Evolutionary conservation across 1,140 invertebrate species (phyloP), one percentile per base, ranked within the genome.

Genomic region (Arctopsyche grandis): DNA sequence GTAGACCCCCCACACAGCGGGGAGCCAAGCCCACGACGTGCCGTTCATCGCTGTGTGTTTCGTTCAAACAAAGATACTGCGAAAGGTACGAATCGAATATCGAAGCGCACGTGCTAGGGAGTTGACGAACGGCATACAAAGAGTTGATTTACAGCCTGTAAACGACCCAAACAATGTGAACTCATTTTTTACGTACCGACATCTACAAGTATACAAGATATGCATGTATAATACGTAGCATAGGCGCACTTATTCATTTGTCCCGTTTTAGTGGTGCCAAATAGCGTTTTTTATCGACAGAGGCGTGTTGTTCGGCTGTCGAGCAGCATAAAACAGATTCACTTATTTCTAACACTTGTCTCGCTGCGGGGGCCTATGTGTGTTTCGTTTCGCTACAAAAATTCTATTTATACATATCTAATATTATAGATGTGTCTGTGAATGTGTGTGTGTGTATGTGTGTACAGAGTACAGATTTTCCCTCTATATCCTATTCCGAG

Each of bases 401-500:
- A 74, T 22, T 74, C 52, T 52, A 74, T 74, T 22, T 74, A 56
- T 52, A 16, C 16, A 52, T 16, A 4, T 16, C 3, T 52, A 12
- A 14, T 10, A 14, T 46, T 52, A 52, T 52, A 29, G 0, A 29
- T 70, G 21, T 52, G 4, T 52, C 3, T 52, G 12, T 52, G 4
- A 5, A 52, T 52, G 12, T 16, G 48, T 52, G 12, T 52, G 48
- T 52, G 10, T 52, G 48, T 12, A 52, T 52, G 10, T 12, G 16
- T 3, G 10, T 52, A 52, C 16, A 14, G 3, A 16, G 44, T 56
- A 74, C 71, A 74, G 46, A 74, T 74, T 74, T 74, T 74, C 48
- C 71, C 21, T 74, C 48, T 43, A 74, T 74, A 56, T 56, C 71
- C 71, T 74, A 74, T 74, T 74, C 71, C 52, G 71, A 74, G 71